Evolutionary conservation across 2,113 vertebrate species (phyloP).

Genomic region (Salvator merianae): DNA sequence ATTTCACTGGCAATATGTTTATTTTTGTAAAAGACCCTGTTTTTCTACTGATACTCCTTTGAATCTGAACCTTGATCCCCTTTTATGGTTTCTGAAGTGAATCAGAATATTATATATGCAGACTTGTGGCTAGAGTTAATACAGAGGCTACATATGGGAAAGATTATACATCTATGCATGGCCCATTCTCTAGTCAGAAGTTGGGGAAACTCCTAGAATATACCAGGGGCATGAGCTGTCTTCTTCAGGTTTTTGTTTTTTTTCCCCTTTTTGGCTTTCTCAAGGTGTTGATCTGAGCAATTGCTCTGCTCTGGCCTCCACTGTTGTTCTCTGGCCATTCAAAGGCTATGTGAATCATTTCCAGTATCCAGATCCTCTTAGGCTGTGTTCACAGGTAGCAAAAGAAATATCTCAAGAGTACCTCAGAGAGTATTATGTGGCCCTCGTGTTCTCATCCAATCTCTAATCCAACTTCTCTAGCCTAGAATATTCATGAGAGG

Average conservation of each 20-base stretch:
- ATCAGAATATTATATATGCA: slow-evolving; percentile 12
- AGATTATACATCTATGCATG: slow-evolving; percentile 9
- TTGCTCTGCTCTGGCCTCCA: neutral
- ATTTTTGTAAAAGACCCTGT: slow-evolving; percentile 8
- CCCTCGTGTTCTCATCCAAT: too few species aligned
- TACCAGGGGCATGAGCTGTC: neutral
- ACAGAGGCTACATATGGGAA: slow-evolving; percentile 29
- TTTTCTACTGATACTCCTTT: slow-evolving; percentile 30
- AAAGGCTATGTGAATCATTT: neutral
- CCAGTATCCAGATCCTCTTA: neutral
- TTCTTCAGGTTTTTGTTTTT: neutral
- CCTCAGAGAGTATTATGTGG: too few species aligned
- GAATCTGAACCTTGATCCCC: slow-evolving; percentile 20
- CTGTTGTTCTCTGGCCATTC: neutral
- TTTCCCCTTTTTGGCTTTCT: too few species aligned
- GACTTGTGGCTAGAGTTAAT: slow-evolving; percentile 14
- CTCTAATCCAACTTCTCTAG: too few species aligned
- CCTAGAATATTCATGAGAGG: too few species aligned
- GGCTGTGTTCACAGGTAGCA: too few species aligned
- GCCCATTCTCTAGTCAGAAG: neutral
- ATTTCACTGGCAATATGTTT: slow-evolving; percentile 44
- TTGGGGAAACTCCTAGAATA: neutral
- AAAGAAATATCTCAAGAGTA: too few species aligned
- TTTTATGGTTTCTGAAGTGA: slow-evolving; percentile 33
- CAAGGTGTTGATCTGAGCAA: neutral